Evolutionary conservation across 2,888 invertebrate genomes (phyloP).

Genomic region (Orchestes rusci): DNA sequence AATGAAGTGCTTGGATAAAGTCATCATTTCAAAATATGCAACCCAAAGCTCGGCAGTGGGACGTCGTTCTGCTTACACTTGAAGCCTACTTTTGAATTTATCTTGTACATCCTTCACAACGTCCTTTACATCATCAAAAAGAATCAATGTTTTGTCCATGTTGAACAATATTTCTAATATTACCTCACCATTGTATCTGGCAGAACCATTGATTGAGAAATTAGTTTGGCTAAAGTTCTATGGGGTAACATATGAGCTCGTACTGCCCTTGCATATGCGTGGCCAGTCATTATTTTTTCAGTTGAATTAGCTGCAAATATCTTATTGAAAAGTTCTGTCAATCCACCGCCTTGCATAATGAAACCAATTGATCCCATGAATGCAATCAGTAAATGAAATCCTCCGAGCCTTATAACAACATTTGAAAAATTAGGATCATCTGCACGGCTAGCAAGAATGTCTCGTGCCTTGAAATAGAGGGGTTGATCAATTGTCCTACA

Average conservation of each 20-base stretch:
- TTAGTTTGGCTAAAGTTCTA: not conserved
- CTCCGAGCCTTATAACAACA: not conserved
- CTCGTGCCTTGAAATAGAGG: slow-evolving; percentile 1
- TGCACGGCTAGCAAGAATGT: not conserved
- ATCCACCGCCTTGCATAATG: slow-evolving; percentile 1
- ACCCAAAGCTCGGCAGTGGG: slow-evolving; percentile 1
- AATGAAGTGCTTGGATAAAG: not conserved
- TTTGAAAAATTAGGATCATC: slow-evolving; percentile 1
- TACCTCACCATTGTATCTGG: not conserved
- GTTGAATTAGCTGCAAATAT: slow-evolving; percentile 2
- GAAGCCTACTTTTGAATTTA: not conserved
- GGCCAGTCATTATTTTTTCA: slow-evolving; percentile 3
- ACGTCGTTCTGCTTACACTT: not conserved
- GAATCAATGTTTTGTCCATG: not conserved
- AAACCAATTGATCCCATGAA: slow-evolving; percentile 2
- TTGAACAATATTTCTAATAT: not conserved
- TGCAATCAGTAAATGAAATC: slow-evolving; percentile 1
- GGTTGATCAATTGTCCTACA: slow-evolving; percentile 2
- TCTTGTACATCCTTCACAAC: not conserved
- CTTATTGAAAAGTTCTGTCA: slow-evolving; percentile 3
- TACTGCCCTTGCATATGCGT: not conserved
- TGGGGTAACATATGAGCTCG: slow-evolving; percentile 2
- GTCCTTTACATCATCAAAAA: not conserved
- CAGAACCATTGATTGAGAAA: not conserved
- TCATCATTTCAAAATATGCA: not conserved